Percentiles rank a stretch among this genome's conserved stretches.
phyloP scores from a whole-genome alignment of 2,797 vertebrate genomes.

The Myripristis jacobus region DNA sequence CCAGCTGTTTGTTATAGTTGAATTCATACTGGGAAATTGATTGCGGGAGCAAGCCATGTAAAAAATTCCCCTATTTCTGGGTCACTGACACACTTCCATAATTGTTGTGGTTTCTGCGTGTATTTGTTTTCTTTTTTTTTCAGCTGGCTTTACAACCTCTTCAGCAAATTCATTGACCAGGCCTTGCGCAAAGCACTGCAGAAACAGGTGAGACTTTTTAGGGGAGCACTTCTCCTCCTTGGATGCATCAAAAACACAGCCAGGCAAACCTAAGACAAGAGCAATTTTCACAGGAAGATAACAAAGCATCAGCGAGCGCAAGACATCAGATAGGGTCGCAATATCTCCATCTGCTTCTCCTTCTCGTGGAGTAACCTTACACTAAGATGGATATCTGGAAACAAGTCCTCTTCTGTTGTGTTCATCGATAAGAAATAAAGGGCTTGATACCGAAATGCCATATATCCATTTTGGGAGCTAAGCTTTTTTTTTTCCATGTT shows the following conservation, averaged over 20 bases:
- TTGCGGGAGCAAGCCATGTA: neutral
- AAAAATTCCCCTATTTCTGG: neutral
- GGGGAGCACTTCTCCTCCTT: neutral
- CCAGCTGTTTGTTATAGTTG: neutral
- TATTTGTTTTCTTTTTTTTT: constrained; percentile 16
- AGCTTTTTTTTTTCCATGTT: neutral
- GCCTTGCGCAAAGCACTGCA: constrained; percentile 64
- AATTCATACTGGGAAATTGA: neutral
- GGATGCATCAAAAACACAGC: neutral
- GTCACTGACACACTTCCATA: neutral
- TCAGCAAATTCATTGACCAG: constrained; percentile 69
- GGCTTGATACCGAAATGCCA: neutral
- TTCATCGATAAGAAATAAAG: neutral
- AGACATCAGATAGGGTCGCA: neutral
- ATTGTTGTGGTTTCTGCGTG: constrained; percentile 7
- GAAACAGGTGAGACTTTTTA: constrained; percentile 70
- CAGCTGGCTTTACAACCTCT: constrained; percentile 87
- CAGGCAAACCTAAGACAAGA: neutral
- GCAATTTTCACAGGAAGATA: neutral
- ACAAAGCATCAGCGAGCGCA: neutral
- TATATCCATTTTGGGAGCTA: neutral
- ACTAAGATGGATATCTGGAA: neutral
- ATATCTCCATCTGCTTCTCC: neutral
- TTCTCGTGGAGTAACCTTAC: too few relatives aligned
- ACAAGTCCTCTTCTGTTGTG: neutral